Evolutionary conservation across 2,113 vertebrate species (phyloP), one percentile per base, ranked within the genome.

Genomic region (Hystrix cristata): DNA sequence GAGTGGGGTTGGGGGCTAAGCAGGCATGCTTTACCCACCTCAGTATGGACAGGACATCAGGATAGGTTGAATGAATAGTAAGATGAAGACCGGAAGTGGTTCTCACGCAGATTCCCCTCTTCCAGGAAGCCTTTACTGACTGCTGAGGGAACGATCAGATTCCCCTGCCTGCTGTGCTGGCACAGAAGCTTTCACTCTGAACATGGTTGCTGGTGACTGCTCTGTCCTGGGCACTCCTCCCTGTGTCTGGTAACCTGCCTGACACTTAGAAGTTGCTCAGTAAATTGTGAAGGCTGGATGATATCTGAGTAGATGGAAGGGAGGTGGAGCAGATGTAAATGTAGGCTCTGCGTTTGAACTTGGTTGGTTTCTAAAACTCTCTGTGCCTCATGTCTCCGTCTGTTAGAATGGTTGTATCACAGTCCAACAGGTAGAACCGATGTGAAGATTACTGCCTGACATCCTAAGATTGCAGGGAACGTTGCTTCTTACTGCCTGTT

Each of bases 91-190:
- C 16, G n/a, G 34, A 15, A 57, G 74, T 60, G 79, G 29, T 5
- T 84, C 60, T 92, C 74, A n/a, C n/a, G 72, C 62, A 82, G 31
- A 62, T 31, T 12, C n/a, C 14, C 60, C 72, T 91, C 86, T 55
- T 90, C 62, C 21, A 34, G 48, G 65, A 94, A 96, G 93, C 67
- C 88, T 67, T 95, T 62, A 38, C 72, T 88, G 94, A 55, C 34
- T 19, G 71, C 84, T 11, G 27, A 9, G 13, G 19, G 60, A 19
- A 0, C 38, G 38, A 34, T n/a, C 16, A 34, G 90, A 21, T 51
- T 81, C 48, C 59, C 0, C 59, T 48, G 46, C 59, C 31, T 55
- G 1, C 72, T n/a, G 57, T 67, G 51, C 25, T 69, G 5, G 48
- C 18, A 0, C 5, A 27, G 62, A 34, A 71, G 38, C 48, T 12